Percentiles rank a stretch among this genome's conserved stretches.
These are phyloP conservation scores for Myotis planiceps DNA, from an alignment of 2,797 vertebrate species.

Conservation along the genomic window DNA sequence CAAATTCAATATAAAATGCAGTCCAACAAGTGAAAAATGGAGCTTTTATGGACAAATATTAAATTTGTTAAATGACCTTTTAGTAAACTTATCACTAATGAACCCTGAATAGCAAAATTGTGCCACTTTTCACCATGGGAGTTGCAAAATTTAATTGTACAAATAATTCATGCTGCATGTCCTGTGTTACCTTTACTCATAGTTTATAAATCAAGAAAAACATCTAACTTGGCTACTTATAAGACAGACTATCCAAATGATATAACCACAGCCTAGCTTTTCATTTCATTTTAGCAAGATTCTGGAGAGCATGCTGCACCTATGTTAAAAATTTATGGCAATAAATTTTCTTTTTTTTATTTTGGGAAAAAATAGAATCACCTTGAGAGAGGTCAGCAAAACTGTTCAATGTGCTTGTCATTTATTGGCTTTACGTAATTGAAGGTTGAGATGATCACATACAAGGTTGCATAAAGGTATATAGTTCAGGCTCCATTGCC, in stretches of 20 bases:
- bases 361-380: slow-evolving; percentile 1
- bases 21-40: not conserved
- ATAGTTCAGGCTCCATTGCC: not conserved
- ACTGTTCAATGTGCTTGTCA: not conserved
- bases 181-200: not conserved
- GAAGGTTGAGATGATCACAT: not conserved
- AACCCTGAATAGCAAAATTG: not conserved
- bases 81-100: not conserved
- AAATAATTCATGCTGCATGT: not conserved
- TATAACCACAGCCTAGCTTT: not conserved
- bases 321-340: not conserved
- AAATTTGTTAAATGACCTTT: not conserved
- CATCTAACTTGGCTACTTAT: not conserved
- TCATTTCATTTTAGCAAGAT: slow-evolving; percentile 54
- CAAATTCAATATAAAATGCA: not conserved
- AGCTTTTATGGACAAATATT: not conserved
- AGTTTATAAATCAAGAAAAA: not conserved
- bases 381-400: not conserved
- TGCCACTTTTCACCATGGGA: not conserved
- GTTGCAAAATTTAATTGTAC: not conserved
- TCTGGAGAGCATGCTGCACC: not conserved
- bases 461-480: not conserved
- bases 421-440: not conserved
- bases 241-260: not conserved
- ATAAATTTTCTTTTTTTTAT: not conserved